These are phyloP conservation scores for Penaeus monodon DNA, from an alignment of 2,888 invertebrate genomes.

Conservation along the genomic window DNA sequence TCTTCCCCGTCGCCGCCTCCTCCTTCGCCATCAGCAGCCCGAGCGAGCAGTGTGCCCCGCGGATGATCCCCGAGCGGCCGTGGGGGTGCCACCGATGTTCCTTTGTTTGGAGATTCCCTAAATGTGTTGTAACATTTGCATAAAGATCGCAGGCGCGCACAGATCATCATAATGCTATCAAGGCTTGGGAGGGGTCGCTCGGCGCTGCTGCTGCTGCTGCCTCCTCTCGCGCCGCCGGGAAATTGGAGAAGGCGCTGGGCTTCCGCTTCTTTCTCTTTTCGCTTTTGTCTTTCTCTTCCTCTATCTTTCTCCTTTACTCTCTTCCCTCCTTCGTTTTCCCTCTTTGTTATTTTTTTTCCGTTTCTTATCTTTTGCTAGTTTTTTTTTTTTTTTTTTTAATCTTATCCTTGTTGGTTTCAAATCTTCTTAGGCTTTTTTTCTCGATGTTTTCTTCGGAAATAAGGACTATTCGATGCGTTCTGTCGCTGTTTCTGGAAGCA, in stretches of 20 bases:
- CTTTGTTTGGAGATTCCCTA: conserved; percentile 35
- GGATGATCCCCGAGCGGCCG: background rate
- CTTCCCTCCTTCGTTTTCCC: background rate
- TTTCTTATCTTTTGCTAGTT: background rate
- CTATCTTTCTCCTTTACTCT: too few relatives aligned
- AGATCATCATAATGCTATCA: conserved; percentile 50
- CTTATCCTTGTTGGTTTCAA: background rate
- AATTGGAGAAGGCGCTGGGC: too few relatives aligned
- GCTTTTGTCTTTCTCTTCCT: too few relatives aligned
- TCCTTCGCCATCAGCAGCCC: too few relatives aligned
- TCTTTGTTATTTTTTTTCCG: background rate
- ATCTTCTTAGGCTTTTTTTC: background rate
- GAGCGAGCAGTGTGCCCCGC: too few relatives aligned
- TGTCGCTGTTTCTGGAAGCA: too few relatives aligned
- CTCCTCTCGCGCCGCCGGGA: too few relatives aligned
- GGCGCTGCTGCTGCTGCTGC: background rate
- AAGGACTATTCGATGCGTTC: too few relatives aligned
- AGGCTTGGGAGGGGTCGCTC: background rate
- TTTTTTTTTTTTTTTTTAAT: background rate
- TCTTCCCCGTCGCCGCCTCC: too few relatives aligned
- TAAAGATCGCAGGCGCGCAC: conserved; percentile 22
- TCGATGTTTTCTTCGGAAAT: background rate
- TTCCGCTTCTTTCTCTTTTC: too few relatives aligned
- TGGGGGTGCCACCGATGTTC: background rate
- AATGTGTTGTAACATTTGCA: conserved; percentile 47